Evolutionary conservation across 2,888 invertebrate genomes (phyloP).

Genomic region (Limnephilus rhombicus): DNA sequence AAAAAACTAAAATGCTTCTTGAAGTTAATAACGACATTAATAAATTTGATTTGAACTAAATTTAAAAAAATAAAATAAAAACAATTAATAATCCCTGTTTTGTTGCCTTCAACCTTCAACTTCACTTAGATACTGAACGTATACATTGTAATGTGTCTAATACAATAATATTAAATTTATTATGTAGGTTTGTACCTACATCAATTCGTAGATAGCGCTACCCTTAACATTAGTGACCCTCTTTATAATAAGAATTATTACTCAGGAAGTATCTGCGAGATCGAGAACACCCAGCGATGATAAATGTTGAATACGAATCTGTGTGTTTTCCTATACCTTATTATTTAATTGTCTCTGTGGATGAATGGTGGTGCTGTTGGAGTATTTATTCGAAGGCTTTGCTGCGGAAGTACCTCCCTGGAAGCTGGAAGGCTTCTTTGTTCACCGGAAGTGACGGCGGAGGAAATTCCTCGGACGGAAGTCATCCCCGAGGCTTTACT

Average conservation of each 20-base stretch:
- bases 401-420: constrained; percentile 25
- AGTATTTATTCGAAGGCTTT: constrained; percentile 34
- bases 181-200: not conserved
- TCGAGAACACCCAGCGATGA: not conserved
- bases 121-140: not conserved
- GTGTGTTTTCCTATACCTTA: constrained; percentile 11
- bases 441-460: constrained; percentile 40
- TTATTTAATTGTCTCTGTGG: constrained; percentile 21
- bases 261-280: not conserved
- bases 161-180: not conserved
- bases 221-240: not conserved
- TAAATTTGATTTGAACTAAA: no score
- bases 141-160: not conserved
- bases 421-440: constrained; percentile 28
- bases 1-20: no score
- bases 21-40: no score
- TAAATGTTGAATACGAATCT: not conserved
- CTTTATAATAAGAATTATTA: not conserved
- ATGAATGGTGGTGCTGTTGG: constrained; percentile 7
- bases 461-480: constrained; percentile 41
- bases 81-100: no score
- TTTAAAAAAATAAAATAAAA: no score
- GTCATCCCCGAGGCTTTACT: constrained; percentile 39
- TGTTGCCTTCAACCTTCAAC: no score
- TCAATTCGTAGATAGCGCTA: not conserved